Evolutionary conservation across 1,140 invertebrate species (phyloP).

Genomic region (Augochlora pura): DNA sequence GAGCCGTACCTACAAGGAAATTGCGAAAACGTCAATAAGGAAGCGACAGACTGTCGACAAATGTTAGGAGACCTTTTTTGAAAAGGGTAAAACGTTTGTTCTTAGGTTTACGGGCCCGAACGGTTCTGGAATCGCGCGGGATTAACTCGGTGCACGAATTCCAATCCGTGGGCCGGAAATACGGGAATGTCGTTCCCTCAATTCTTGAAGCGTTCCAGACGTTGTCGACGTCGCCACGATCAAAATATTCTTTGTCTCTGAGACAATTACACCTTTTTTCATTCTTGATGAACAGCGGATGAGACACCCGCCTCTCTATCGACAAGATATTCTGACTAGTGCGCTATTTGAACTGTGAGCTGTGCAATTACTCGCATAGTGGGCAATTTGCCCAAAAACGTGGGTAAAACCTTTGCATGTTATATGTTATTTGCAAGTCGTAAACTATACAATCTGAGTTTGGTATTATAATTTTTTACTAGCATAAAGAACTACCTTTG

Average conservation of each 20-base stretch:
- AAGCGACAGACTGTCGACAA: not conserved
- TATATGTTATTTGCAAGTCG: no score
- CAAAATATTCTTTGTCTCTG: conserved; percentile 29
- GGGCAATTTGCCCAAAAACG: no score
- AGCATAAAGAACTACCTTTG: no score
- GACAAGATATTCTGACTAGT: not conserved
- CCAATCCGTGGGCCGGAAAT: not conserved
- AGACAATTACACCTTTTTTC: conserved; percentile 40
- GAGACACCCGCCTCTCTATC: conserved; percentile 13
- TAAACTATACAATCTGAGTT: no score
- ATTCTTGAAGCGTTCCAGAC: conserved; percentile 12
- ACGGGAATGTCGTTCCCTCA: not conserved
- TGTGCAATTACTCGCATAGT: no score
- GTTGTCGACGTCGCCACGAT: conserved; percentile 45
- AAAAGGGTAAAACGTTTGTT: conserved; percentile 11
- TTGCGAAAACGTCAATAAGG: conserved; percentile 1
- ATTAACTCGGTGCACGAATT: not conserved
- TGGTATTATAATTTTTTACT: no score
- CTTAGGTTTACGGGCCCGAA: conserved; percentile 5
- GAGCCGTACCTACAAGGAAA: conserved; percentile 65
- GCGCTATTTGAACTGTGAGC: not conserved
- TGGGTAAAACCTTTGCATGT: no score
- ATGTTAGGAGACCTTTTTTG: conserved; percentile 28
- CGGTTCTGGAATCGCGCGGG: not conserved
- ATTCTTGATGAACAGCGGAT: conserved; percentile 37